Percentiles rank a stretch among this genome's conserved stretches.
Evolutionary conservation across 2,113 vertebrate species (phyloP).

Genomic region (Tachycineta bicolor): DNA sequence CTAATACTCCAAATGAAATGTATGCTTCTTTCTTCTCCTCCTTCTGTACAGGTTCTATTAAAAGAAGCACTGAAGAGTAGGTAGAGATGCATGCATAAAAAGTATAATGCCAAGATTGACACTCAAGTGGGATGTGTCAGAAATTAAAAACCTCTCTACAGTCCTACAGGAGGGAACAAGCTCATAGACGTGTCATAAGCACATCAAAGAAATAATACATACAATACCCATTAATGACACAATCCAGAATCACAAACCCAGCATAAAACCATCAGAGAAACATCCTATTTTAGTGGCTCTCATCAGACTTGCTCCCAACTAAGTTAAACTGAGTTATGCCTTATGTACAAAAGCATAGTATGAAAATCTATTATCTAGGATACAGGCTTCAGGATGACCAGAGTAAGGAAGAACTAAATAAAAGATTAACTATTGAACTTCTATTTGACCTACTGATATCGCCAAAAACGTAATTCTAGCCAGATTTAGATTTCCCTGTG

Average conservation of each 20-base stretch:
- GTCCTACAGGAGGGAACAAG: background rate
- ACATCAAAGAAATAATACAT: background rate
- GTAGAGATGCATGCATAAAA: background rate
- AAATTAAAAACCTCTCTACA: slow-evolving; percentile 33
- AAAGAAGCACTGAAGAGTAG: background rate
- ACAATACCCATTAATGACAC: background rate
- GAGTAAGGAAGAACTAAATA: background rate
- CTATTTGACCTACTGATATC: background rate
- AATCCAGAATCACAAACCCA: background rate
- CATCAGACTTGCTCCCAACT: background rate
- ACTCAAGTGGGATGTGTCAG: slow-evolving; percentile 30
- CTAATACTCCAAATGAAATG: background rate
- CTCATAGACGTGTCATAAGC: background rate
- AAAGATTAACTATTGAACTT: background rate
- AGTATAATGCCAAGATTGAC: slow-evolving; percentile 1
- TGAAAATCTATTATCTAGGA: background rate
- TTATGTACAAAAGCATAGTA: background rate
- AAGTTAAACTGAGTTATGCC: background rate
- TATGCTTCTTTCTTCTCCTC: background rate
- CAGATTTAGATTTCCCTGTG: background rate
- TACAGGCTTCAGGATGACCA: background rate
- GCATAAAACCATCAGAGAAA: background rate
- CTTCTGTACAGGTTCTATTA: background rate
- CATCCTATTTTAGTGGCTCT: background rate
- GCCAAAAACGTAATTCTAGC: background rate